phyloP scores from a whole-genome alignment of 2,113 vertebrate species.

The Junco hyemalis region DNA sequence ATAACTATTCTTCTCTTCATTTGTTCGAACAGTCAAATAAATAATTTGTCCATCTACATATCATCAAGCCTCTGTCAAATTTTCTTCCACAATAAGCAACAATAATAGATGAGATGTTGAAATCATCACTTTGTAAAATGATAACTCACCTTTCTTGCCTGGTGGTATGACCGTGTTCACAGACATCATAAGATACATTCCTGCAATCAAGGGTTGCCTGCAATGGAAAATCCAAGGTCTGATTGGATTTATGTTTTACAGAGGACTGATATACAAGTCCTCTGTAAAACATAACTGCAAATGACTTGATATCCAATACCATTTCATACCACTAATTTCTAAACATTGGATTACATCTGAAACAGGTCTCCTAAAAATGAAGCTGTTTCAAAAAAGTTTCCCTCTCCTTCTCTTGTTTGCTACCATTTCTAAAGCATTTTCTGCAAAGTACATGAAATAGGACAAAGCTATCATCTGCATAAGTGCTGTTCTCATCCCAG shows the following conservation, averaged over 20 bases:
- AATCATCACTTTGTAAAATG: not conserved
- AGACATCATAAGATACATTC: conserved; percentile 96
- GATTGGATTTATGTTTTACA: no score
- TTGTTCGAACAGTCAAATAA: not conserved
- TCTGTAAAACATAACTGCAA: not conserved
- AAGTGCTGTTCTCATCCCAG: not conserved
- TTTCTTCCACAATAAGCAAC: not conserved
- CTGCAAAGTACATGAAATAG: not conserved
- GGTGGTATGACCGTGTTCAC: conserved; percentile 88
- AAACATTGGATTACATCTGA: not conserved
- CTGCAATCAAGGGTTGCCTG: conserved; percentile 95
- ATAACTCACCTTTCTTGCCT: conserved; percentile 84
- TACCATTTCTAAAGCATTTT: not conserved
- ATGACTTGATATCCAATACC: fast-evolving
- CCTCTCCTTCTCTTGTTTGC: not conserved
- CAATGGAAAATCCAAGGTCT: conserved; percentile 21
- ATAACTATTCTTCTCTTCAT: not conserved
- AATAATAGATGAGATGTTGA: not conserved
- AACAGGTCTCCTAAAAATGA: not conserved
- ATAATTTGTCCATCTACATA: not conserved
- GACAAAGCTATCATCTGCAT: not conserved
- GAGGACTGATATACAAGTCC: not conserved
- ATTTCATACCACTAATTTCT: not conserved
- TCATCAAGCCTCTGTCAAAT: not conserved
- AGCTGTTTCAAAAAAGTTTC: not conserved